Base-by-base conservation (phyloP, 1,140 invertebrate species). In the Hyposmocoma kahamanoa region DNA sequence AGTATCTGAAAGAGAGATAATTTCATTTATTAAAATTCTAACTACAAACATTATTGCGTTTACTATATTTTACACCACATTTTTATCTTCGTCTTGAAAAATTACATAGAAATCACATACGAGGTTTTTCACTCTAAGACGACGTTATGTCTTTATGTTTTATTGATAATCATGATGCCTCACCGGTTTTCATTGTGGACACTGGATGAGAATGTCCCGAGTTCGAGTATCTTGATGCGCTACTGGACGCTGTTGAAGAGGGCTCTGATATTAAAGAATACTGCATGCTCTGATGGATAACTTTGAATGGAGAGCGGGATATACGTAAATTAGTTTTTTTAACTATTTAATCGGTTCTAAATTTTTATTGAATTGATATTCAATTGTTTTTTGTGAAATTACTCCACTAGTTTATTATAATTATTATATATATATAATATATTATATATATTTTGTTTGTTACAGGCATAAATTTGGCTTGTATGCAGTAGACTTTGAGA, bases 401-500 rank as follows among this genome's bases (percentile, higher is more conserved):
- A 26, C 24, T 11, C 11, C 5, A 5, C 24, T 26, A 26, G n/a
- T n/a, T 26, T 6, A 26, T 6, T 26, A 11, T 26, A 26, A 5
- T 26, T 26, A 26, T 26, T 26, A 11, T 26, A 6, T 26, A 26
- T 26, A 26, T n/a, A 26, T 26, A 26, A 26, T 26, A 11, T 26
- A 26, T 6, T 26, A 6, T 11, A 26, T 26, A 11, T 26, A 26
- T 26, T 26, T 11, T 26, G 11, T 26, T 49, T 58, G 72, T 48
- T 84, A 50, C 39, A 49, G 47, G 3, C 30, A 49, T 34, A 6
- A 26, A 50, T 94, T 93, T 70, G 93, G 93, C 3, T 54, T 94
- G 0, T 89, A 91, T 53, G 85, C 89, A n/a, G 91, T 95, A 1
- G 88, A 94, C 67, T 94, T 93, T 53, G 82, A 65, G 3, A 84